phyloP scores from a whole-genome alignment of 2,797 vertebrate species.

The Poecilia wingei region DNA sequence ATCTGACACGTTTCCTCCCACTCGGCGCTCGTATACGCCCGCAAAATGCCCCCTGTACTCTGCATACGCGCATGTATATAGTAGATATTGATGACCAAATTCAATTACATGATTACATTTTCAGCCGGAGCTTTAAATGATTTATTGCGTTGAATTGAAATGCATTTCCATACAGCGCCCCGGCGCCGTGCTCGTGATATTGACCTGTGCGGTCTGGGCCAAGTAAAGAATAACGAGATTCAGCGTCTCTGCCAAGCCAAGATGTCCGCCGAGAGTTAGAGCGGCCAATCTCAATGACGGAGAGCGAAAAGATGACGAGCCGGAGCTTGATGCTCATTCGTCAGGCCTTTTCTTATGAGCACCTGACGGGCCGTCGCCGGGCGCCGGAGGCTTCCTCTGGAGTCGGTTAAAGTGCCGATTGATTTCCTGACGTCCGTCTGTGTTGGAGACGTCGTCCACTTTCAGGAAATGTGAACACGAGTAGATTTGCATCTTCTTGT shows the following conservation, averaged over 20 bases:
- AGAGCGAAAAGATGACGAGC: conserved; percentile 50
- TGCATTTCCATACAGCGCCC: conserved; percentile 67
- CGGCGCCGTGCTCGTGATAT: conserved; percentile 56
- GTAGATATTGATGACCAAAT: conserved; percentile 82
- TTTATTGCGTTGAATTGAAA: conserved; percentile 78
- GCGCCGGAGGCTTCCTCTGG: conserved; percentile 70
- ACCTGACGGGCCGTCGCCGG: conserved; percentile 73
- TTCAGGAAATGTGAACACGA: conserved; percentile 63
- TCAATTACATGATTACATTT: conserved; percentile 85
- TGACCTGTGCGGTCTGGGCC: conserved; percentile 75
- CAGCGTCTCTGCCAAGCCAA: conserved; percentile 77
- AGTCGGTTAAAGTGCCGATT: conserved; percentile 71
- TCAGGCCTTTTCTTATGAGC: conserved; percentile 72
- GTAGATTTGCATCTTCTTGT: conserved; percentile 55
- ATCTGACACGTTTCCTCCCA: conserved; percentile 73
- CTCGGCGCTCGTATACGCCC: conserved; percentile 48
- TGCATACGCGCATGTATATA: conserved; percentile 59
- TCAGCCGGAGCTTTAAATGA: conserved; percentile 76
- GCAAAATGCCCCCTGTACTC: conserved; percentile 52
- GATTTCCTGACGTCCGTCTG: conserved; percentile 56
- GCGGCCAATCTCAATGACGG: conserved; percentile 52
- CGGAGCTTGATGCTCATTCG: conserved; percentile 63
- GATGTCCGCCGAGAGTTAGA: conserved; percentile 74
- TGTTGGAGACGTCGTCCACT: conserved; percentile 56
- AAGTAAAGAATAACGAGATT: conserved; percentile 81